Evolutionary conservation across 2,113 vertebrate species (phyloP).

Genomic region (Menidia beryllina): DNA sequence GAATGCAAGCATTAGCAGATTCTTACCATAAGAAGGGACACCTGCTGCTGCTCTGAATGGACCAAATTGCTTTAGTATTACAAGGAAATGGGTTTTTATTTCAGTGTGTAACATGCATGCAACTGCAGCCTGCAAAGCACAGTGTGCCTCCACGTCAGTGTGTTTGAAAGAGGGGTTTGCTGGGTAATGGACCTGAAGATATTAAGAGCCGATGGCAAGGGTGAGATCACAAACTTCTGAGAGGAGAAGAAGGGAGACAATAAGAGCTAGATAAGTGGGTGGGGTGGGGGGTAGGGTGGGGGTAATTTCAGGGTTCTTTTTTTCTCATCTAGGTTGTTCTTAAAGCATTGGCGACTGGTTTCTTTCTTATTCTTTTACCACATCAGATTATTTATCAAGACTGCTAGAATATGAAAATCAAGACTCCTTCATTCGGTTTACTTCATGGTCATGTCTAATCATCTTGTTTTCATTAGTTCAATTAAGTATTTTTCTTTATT

Average conservation of each 20-base stretch:
- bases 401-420: constrained; percentile 15
- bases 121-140: constrained; percentile 39
- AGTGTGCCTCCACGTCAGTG: constrained; percentile 30
- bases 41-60: constrained; percentile 50
- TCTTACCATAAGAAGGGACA: constrained; percentile 10
- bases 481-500: neutral
- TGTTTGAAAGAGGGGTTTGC: constrained; percentile 35
- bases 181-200: constrained; percentile 45
- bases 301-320: neutral
- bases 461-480: no score
- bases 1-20: constrained; percentile 13
- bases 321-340: neutral
- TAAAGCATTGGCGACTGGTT: no score
- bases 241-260: constrained; percentile 17
- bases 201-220: constrained; percentile 3
- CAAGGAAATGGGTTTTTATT: constrained; percentile 45
- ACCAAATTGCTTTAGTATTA: constrained; percentile 47
- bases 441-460: no score
- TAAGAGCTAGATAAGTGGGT: constrained; percentile 27
- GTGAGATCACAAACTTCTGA: constrained; percentile 13
- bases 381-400: neutral
- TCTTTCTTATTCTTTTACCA: neutral
- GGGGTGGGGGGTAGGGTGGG: constrained; percentile 26
- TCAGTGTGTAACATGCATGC: constrained; percentile 37
- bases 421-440: no score